Base-by-base conservation (phyloP, 2,113 vertebrate species). In the Oncorhynchus nerka region DNA sequence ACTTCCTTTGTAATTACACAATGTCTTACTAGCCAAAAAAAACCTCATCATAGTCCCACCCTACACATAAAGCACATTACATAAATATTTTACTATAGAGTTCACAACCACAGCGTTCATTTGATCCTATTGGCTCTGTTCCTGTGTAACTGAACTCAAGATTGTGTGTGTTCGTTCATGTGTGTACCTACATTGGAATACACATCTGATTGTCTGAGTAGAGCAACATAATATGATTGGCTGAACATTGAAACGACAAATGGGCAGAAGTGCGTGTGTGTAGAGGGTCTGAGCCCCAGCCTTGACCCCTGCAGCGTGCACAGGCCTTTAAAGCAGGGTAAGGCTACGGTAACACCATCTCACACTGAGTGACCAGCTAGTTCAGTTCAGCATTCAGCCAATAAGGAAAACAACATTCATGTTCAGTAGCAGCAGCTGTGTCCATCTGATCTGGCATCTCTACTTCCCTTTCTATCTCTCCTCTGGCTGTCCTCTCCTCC, bases 111-210 rank as follows among this genome's bases (percentile, higher is more conserved):
- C 16, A 73, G 51, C 4, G 2, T 70, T 64, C 13, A 74, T 72
- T 85, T 80, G 69, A 75, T 84, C 80, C 74, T n/a, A 80, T 84
- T 90, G 87, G 86, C 88, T 90, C 81, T 78, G 83, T 79, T 86
- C 84, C 83, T 87, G 76, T 79, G 51, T 59, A 34, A 32, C 70
- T 79, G 65, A 79, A 80, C 16, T 26, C 74, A 22, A 7, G 4
- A 30, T 67, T 69, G 15, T 65, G 26, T 66, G 61, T 49, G 34
- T 81, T 26, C 83, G 45, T 67, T n/a, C 24, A 7, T 34, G 26
- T 59, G 62, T 86, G 75, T 81, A 73, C 5, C 28, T 30, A 24
- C 76, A 62, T 73, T 70, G 75, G 71, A 78, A 65, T 32, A 67
- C 59, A 70, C 77, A 49, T 77, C 15, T 73, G 86, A 89, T 9